Evolutionary conservation across 2,888 invertebrate species (phyloP), one percentile per base, ranked within the genome.

Genomic region (Erpobdella octoculata): DNA sequence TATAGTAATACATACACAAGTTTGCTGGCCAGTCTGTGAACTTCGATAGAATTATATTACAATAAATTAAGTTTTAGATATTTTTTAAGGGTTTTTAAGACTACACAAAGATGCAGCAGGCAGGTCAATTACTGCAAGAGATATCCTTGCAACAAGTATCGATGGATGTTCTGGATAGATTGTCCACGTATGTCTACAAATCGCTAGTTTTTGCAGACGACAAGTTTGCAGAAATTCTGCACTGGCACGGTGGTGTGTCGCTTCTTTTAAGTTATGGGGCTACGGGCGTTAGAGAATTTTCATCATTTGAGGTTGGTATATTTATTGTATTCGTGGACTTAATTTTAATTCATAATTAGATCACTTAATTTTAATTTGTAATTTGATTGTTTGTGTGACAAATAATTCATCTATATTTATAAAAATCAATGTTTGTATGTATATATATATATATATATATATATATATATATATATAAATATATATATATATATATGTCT

Each of bases 211-310:
- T 77, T 66, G 36, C 74, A 28, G 75, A 76, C 48, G 73, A 73
- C 18, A 58, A 69, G 15, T 69, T 68, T 65, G 75, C 75, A 12
- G 76, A 77, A 53, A 62, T 72, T 65, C 68, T 77, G n/a, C 77
- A 77, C 72, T 77, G 76, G 77, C 86, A 88, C 77, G 88, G 88
- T 1, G 89, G 89, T 0, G 74, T 81, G 33, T 73, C 73, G 31
- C 84, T 85, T 73, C 81, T 89, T 15, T 81, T 87, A 65, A 81
- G 85, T 65, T 86, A 86, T 35, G 89, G 89, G 68, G 89, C 89
- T 36, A 80, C 86, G 12, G 85, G 86, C 73, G 87, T 89, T 0
- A 88, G 88, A 78, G 87, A 86, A 79, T 84, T 89, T 75, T 88
- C 88, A 4, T 86, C 87, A 0, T 88, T 87, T 82, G 88, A 88